Evolutionary conservation across 2,797 vertebrate genomes (phyloP), one percentile per base, ranked within the genome.

Genomic region (Danio choprae): DNA sequence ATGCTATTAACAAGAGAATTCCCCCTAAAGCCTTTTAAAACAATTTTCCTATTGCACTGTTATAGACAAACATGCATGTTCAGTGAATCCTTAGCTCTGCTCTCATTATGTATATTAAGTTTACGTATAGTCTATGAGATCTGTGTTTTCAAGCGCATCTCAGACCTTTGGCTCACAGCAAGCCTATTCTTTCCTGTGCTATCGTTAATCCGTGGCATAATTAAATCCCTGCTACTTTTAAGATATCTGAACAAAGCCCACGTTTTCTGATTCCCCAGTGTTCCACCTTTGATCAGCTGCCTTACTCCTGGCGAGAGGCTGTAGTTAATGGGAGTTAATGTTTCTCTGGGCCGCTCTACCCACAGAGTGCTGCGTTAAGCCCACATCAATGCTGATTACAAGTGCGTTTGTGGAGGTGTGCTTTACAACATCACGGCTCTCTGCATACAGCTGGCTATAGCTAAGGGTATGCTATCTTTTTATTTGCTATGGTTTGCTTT

Each of bases 331-430:
- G 84, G 78, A 81, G 79, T 86, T 79, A 84, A 86, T 85, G 83
- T 85, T 86, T 81, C 70, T 86, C 79, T 85, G 53, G 40, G 78
- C 79, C 78, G 80, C 58, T 74, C 85, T 87, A 85, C 85, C 85
- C 82, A 85, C 79, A 53, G 84, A 74, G 83, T 76, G 65, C 81
- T 70, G 78, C n/a, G 80, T 81, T 90, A 85, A 88, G 83, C 86
- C 81, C 82, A 84, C 86, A 81, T 87, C 84, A 84, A 77, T 83
- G 81, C 69, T 85, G 79, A 86, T 84, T 84, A 85, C 82, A 84
- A 80, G 83, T 81, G 74, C 81, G 67, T 84, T 82, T 80, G 76
- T 64, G 76, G 79, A 81, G 79, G 79, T 71, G 83, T 83, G 77
- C 74, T 83, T 82, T 63, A 79, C 20, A 84, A 67, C 58, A 69